Base-by-base conservation (phyloP, 2,888 invertebrate species). In the Pyrrhosoma nymphula region DNA sequence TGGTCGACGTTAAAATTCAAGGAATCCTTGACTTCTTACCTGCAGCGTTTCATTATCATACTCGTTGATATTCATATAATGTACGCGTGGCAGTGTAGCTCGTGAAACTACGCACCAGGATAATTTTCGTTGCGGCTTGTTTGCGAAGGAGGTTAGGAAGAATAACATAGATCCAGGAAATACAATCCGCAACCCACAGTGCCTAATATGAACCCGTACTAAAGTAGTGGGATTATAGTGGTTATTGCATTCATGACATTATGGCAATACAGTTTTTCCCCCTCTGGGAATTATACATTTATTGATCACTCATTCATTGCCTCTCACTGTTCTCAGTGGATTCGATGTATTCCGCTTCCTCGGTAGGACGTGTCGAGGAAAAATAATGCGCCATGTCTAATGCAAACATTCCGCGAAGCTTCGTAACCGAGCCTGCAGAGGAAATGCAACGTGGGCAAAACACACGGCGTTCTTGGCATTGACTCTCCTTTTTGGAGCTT, bases 401-500 rank as follows among this genome's bases (percentile, higher is more conserved):
- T 14, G 82, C 82, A 35, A 82, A 35, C 35, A 82, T 82, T 35
- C 82, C 82, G 8, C 14, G 82, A 82, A 30, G 30, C 82, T 82
- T 82, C 82, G 82, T 82, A 82, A 82, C 35, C 16, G 16, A 23
- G 82, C 12, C 1, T 35, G 82, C 82, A 82, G 26, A 35, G 82
- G n/a, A 82, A 82, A 82, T 82, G 82, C 82, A 35, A 82, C 82
- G 82, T 82, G 82, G 12, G 16, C 82, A 35, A 82, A 82, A 82
- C 35, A 35, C 82, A 35, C 35, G 35, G 82, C 82, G 82, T 82
- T 82, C 82, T 82, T 82, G 82, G 82, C 82, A 82, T 82, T 82
- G 82, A 82, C 35, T 82, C 26, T 82, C 82, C n/a, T n/a, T n/a
- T 35, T 82, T 35, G 35, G 82, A 16, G 35, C 35, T 82, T 35